These are phyloP conservation scores for Craterocephalus amniculus DNA, from an alignment of 2,797 vertebrate species.

Conservation along the genomic window DNA sequence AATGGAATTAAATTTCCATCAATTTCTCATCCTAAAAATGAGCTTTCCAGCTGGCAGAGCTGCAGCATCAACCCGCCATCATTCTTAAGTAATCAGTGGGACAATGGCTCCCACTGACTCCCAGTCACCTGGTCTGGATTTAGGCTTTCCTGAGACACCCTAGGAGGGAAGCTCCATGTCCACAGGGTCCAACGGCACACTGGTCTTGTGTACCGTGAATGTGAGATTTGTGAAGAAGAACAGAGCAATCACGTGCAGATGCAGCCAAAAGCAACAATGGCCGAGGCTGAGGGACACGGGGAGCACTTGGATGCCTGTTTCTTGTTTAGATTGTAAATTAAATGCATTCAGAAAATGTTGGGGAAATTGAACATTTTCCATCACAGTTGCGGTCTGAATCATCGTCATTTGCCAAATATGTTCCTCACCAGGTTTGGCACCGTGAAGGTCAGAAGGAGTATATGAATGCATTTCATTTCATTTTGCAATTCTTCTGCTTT, in stretches of 20 bases:
- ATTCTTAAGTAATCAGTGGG: conserved; percentile 35
- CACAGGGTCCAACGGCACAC: conserved; percentile 14
- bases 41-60: not conserved
- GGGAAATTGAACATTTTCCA: too few relatives aligned
- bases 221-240: conserved; percentile 27
- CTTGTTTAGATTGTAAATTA: not conserved
- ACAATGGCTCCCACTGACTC: conserved; percentile 63
- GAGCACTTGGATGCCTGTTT: not conserved
- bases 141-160: conserved; percentile 41
- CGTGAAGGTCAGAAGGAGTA: too few relatives aligned
- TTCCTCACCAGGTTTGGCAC: too few relatives aligned
- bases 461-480: too few relatives aligned
- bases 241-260: conserved; percentile 57
- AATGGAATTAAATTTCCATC: conserved; percentile 20
- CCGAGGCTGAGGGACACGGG: not conserved
- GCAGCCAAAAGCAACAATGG: not conserved
- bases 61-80: conserved; percentile 4
- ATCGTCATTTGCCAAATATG: too few relatives aligned
- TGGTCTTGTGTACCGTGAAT: conserved; percentile 62
- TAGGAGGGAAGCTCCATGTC: conserved; percentile 41
- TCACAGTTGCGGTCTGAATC: too few relatives aligned
- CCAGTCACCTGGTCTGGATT: conserved; percentile 68
- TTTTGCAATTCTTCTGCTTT: too few relatives aligned
- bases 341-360: too few relatives aligned
- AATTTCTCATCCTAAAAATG: not conserved